Evolutionary conservation across 2,797 vertebrate species (phyloP).

Genomic region (Anolis apletophallus): DNA sequence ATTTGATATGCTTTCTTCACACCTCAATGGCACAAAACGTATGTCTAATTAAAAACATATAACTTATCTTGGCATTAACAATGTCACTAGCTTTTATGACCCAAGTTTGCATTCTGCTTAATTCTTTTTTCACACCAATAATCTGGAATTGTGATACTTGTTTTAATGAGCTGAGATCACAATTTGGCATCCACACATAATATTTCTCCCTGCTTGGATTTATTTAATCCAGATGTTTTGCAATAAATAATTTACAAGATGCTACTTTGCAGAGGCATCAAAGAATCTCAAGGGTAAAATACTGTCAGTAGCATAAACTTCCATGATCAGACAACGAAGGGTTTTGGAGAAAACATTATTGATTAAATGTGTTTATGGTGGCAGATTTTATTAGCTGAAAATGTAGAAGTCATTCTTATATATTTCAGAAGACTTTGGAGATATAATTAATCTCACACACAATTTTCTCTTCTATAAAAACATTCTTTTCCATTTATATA

Average conservation of each 20-base stretch:
- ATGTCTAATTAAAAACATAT: background rate
- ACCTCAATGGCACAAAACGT: conserved; percentile 5
- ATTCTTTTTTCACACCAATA: conserved; percentile 35
- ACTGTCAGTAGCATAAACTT: conserved; percentile 34
- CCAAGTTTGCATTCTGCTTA: conserved; percentile 38
- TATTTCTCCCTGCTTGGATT: conserved; percentile 25
- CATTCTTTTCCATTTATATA: conserved; percentile 27
- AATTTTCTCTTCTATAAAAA: conserved; percentile 25
- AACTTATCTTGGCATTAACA: conserved; percentile 20
- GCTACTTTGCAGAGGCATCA: conserved; percentile 37
- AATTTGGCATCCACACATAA: conserved; percentile 29
- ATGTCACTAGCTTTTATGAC: conserved; percentile 54
- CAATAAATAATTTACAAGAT: conserved; percentile 45
- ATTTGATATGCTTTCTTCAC: background rate
- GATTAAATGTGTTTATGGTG: conserved; percentile 21
- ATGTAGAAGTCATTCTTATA: conserved; percentile 12
- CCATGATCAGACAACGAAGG: background rate
- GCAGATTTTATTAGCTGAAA: conserved; percentile 27
- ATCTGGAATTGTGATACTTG: conserved; percentile 28
- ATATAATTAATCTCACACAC: conserved; percentile 10
- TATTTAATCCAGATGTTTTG: conserved; percentile 60
- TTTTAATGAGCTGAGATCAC: conserved; percentile 23
- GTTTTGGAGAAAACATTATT: conserved; percentile 17
- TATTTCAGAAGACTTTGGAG: conserved; percentile 3
- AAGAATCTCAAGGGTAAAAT: conserved; percentile 25